Evolutionary conservation across 1,140 invertebrate species (phyloP).

Genomic region (Drosophila teissieri): DNA sequence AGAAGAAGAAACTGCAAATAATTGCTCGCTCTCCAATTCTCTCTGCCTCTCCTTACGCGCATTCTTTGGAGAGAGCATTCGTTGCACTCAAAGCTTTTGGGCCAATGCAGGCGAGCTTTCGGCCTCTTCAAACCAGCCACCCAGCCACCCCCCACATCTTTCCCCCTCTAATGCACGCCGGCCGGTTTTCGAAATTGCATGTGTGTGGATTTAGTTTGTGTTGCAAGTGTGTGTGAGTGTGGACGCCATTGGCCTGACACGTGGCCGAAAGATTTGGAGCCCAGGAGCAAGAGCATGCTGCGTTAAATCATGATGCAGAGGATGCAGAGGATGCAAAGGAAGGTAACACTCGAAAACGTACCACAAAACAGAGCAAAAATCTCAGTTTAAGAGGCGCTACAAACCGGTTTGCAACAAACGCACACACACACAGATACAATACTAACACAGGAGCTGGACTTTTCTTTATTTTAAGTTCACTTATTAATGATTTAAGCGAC

Average conservation of each 20-base stretch:
- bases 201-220: constrained; percentile 42
- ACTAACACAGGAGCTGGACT: constrained; percentile 56
- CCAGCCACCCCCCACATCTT: constrained; percentile 10
- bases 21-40: constrained; percentile 49
- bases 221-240: constrained; percentile 37
- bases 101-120: constrained; percentile 62
- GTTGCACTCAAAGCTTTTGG: constrained; percentile 71
- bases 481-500: constrained; percentile 78
- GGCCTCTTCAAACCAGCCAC: constrained; percentile 12
- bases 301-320: constrained; percentile 19
- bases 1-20: constrained; percentile 74
- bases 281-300: constrained; percentile 49
- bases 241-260: constrained; percentile 78
- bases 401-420: constrained; percentile 66
- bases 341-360: constrained; percentile 69
- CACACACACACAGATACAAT: constrained; percentile 21
- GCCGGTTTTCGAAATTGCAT: constrained; percentile 65
- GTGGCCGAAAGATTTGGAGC: constrained; percentile 68
- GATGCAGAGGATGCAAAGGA: constrained; percentile 24
- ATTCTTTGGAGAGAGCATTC: constrained; percentile 31
- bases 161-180: constrained; percentile 58
- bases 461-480: constrained; percentile 82
- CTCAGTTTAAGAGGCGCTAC: constrained; percentile 41
- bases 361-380: constrained; percentile 25
- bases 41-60: constrained; percentile 3